Evolutionary conservation across 2,797 vertebrate genomes (phyloP).

Genomic region (Hydrolagus colliei): DNA sequence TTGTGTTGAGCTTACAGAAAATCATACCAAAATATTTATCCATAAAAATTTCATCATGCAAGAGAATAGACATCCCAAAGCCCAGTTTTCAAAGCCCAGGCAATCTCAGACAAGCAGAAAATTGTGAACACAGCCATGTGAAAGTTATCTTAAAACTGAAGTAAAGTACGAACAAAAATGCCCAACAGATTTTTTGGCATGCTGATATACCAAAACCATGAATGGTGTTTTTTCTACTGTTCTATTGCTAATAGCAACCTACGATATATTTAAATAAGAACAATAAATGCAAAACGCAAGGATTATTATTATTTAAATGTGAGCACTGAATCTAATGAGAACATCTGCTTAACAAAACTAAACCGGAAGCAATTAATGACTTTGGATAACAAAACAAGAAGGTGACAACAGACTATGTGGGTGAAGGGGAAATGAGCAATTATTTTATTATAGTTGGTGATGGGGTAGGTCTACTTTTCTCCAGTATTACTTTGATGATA

Average conservation of each 20-base stretch:
- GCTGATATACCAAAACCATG: neutral
- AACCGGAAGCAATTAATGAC: neutral
- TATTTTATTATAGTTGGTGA: too few species aligned
- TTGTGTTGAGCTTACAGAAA: too few species aligned
- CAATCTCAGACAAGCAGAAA: neutral
- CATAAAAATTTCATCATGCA: neutral
- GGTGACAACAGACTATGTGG: neutral
- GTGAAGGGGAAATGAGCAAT: neutral
- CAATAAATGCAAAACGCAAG: too few species aligned
- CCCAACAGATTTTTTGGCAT: neutral
- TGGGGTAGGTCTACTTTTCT: neutral
- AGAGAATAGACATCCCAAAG: constrained; percentile 11
- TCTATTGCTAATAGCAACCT: neutral
- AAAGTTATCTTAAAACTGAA: neutral
- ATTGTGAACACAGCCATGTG: neutral
- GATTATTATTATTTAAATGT: neutral
- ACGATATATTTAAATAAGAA: too few species aligned
- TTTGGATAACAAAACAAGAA: neutral
- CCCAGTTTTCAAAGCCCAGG: neutral
- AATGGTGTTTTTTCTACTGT: neutral
- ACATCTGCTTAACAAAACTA: neutral
- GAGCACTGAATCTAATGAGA: neutral
- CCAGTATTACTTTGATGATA: neutral
- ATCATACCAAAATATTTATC: too few species aligned
- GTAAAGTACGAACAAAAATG: neutral